These are phyloP conservation scores for Pandemis cinnamomeana DNA, from an alignment of 2,888 invertebrate species.

Conservation along the genomic window DNA sequence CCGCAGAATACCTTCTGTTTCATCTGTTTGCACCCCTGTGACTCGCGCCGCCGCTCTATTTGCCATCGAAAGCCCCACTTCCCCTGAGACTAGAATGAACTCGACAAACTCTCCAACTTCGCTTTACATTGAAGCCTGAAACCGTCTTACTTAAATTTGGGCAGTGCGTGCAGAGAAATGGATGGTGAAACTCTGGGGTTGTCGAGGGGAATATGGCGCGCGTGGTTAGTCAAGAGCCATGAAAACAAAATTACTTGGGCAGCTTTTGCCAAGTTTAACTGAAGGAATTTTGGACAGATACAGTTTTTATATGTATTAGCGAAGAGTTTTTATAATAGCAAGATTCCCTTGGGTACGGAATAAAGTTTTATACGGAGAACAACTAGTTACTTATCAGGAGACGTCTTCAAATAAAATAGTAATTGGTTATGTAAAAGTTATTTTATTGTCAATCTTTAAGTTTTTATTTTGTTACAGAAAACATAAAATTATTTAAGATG, in stretches of 20 bases:
- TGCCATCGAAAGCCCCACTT: slow-evolving; percentile 22
- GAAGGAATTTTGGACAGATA: slow-evolving; percentile 19
- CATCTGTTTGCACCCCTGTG: not conserved
- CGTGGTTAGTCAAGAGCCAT: not conserved
- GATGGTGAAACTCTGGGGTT: slow-evolving; percentile 2
- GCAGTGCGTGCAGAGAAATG: not conserved
- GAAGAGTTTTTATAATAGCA: slow-evolving; percentile 2
- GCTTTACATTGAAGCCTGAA: slow-evolving; percentile 2
- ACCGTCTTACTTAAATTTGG: too few species aligned
- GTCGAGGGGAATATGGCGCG: not conserved
- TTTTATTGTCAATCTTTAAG: too few species aligned
- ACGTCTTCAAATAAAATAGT: too few species aligned
- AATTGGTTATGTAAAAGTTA: too few species aligned
- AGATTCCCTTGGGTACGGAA: not conserved
- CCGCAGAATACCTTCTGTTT: not conserved
- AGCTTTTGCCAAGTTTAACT: slow-evolving; percentile 20
- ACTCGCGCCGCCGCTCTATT: slow-evolving; percentile 22
- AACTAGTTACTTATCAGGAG: not conserved
- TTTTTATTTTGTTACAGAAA: too few species aligned
- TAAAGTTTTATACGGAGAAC: not conserved
- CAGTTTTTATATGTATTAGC: slow-evolving; percentile 18
- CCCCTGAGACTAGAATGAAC: not conserved
- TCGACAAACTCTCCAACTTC: slow-evolving; percentile 14
- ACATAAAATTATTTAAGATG: too few species aligned
- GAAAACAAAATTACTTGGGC: slow-evolving; percentile 29